Evolutionary conservation across 2,888 invertebrate genomes (phyloP).

Genomic region (Drosophila affinis): DNA sequence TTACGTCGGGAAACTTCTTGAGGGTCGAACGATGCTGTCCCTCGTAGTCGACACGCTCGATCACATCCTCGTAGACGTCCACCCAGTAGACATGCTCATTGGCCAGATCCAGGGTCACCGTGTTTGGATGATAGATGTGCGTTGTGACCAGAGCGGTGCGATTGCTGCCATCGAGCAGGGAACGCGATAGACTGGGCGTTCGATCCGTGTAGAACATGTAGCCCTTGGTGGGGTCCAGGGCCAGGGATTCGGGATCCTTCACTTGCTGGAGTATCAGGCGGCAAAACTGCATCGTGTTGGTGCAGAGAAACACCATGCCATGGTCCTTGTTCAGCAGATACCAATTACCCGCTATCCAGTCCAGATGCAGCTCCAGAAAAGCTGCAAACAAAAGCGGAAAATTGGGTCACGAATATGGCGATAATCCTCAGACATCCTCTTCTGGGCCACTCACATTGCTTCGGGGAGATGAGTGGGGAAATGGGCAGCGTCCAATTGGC

Average conservation of each 20-base stretch:
- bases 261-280: slow-evolving; percentile 88
- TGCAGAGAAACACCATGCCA: slow-evolving; percentile 90
- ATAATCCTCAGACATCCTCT: not conserved
- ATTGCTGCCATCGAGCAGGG: slow-evolving; percentile 87
- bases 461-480: slow-evolving; percentile 87
- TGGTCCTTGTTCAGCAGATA: slow-evolving; percentile 90
- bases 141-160: slow-evolving; percentile 86
- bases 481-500: slow-evolving; percentile 86
- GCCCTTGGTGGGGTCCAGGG: slow-evolving; percentile 91
- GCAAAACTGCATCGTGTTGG: slow-evolving; percentile 87
- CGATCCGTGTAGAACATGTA: slow-evolving; percentile 91
- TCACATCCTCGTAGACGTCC: slow-evolving; percentile 91
- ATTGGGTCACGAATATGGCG: slow-evolving; percentile 37
- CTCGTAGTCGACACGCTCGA: slow-evolving; percentile 91
- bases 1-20: slow-evolving; percentile 81
- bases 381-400: slow-evolving; percentile 84
- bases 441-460: slow-evolving; percentile 86
- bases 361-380: slow-evolving; percentile 90
- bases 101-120: slow-evolving; percentile 89
- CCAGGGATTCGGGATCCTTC: slow-evolving; percentile 89
- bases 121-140: slow-evolving; percentile 91
- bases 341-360: slow-evolving; percentile 95
- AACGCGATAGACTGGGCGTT: slow-evolving; percentile 87
- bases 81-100: slow-evolving; percentile 90
- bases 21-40: slow-evolving; percentile 86